phyloP scores from a whole-genome alignment of 1,140 invertebrate species.

The Drosophila hydei region DNA sequence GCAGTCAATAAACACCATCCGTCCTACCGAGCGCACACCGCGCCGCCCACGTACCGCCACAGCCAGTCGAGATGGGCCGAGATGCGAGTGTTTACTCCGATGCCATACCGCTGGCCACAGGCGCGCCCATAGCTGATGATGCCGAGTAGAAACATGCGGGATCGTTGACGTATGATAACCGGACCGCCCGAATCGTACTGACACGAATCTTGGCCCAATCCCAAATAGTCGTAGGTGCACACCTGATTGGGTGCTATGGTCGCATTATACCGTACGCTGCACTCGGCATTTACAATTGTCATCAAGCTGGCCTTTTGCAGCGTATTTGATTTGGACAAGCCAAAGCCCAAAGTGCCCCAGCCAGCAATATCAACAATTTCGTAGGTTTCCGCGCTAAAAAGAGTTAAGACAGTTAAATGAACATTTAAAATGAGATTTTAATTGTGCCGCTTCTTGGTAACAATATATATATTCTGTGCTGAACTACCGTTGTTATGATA shows the following conservation, averaged over 20 bases:
- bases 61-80: constrained; percentile 89
- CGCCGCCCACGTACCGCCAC: constrained; percentile 46
- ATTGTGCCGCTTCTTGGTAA: no score
- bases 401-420: not conserved
- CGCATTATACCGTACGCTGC: constrained; percentile 50
- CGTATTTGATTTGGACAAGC: constrained; percentile 64
- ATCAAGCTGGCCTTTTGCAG: constrained; percentile 67
- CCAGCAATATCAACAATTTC: constrained; percentile 65
- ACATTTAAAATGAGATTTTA: not conserved
- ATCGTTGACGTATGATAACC: constrained; percentile 50
- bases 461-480: no score
- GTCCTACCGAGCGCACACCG: constrained; percentile 53
- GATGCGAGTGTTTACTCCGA: constrained; percentile 89
- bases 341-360: constrained; percentile 74
- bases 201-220: constrained; percentile 70
- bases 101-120: constrained; percentile 85
- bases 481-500: no score
- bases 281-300: constrained; percentile 56
- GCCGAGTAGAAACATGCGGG: constrained; percentile 84
- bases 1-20: constrained; percentile 5
- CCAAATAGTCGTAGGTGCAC: constrained; percentile 66
- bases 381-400: constrained; percentile 31
- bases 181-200: constrained; percentile 81
- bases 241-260: constrained; percentile 52
- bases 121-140: constrained; percentile 87